phyloP scores from a whole-genome alignment of 2,113 vertebrate genomes.

The Felis chaus region DNA sequence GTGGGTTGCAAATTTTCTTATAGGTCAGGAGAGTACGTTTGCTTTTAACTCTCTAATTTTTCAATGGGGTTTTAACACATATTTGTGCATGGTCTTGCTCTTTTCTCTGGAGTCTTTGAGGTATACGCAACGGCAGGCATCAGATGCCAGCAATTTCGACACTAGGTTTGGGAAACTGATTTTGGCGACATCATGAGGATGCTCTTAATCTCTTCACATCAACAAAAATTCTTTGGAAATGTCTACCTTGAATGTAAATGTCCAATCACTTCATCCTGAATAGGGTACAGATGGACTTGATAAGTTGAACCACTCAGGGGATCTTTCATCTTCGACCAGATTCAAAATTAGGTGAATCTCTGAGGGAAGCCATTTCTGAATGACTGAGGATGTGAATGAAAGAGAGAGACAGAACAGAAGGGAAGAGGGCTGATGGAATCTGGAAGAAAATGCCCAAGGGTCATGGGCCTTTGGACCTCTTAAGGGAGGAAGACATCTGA shows the following conservation, averaged over 20 bases:
- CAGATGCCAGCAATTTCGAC: background rate
- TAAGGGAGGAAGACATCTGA: background rate
- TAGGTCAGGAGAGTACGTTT: background rate
- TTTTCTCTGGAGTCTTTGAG: background rate
- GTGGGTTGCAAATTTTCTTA: background rate
- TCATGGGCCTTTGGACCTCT: background rate
- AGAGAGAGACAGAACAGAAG: background rate
- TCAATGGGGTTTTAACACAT: background rate
- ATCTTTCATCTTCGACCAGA: background rate
- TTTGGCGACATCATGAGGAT: background rate
- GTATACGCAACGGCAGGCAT: background rate
- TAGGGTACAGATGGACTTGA: background rate
- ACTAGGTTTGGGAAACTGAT: background rate
- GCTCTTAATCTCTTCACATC: background rate
- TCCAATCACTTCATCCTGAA: background rate
- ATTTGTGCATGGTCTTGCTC: background rate
- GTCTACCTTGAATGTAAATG: background rate
- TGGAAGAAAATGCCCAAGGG: background rate
- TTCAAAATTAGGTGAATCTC: background rate
- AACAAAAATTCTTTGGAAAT: background rate
- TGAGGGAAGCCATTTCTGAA: slow-evolving; percentile 8
- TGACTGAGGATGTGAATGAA: background rate
- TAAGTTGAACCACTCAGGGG: background rate
- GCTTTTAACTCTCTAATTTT: background rate
- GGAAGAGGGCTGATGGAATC: background rate